These are phyloP conservation scores for Pachyseris speciosa DNA, from an alignment of 64 coral and sea anemone species.

Conservation along the genomic window DNA sequence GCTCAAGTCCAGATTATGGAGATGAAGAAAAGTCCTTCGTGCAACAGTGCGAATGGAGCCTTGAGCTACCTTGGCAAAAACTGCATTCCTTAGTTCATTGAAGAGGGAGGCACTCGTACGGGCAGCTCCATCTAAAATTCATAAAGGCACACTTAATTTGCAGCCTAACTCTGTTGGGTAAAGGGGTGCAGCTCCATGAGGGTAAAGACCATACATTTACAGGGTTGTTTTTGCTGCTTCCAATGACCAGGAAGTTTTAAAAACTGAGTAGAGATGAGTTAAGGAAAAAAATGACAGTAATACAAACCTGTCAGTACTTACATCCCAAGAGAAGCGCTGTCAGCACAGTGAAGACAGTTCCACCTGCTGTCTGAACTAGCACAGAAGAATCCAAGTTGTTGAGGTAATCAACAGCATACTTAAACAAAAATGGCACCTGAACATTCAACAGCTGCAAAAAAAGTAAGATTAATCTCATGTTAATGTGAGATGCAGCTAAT, in stretches of 20 bases:
- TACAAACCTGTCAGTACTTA: constrained; percentile 52
- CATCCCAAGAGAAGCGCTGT: constrained; percentile 94
- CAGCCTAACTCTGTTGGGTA: too few species aligned
- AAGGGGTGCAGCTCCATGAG: too few species aligned
- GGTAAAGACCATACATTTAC: too few species aligned
- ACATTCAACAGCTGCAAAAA: constrained; percentile 86
- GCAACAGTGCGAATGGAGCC: constrained; percentile 90
- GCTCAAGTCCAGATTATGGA: constrained; percentile 93
- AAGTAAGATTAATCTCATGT: too few species aligned
- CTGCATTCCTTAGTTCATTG: constrained; percentile 97
- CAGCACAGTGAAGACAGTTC: constrained; percentile 65
- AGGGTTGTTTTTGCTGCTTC: too few species aligned
- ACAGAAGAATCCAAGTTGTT: constrained; percentile 80
- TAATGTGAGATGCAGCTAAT: too few species aligned
- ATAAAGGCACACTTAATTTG: too few species aligned
- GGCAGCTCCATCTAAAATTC: constrained; percentile 85
- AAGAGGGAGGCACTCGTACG: constrained; percentile 94
- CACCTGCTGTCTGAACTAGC: constrained; percentile 65
- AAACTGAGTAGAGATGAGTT: not conserved
- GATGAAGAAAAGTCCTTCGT: constrained; percentile 92
- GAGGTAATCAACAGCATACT: constrained; percentile 90
- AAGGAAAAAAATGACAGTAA: not conserved
- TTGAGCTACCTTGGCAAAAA: constrained; percentile 98
- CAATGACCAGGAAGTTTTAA: too few species aligned
- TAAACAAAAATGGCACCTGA: constrained; percentile 97